A percentile compares a stretch with the other conserved stretches of the same genome.
Conservation (phyloP, 2,113 vertebrate genomes). For the Potamarius usumacintae region DNA sequence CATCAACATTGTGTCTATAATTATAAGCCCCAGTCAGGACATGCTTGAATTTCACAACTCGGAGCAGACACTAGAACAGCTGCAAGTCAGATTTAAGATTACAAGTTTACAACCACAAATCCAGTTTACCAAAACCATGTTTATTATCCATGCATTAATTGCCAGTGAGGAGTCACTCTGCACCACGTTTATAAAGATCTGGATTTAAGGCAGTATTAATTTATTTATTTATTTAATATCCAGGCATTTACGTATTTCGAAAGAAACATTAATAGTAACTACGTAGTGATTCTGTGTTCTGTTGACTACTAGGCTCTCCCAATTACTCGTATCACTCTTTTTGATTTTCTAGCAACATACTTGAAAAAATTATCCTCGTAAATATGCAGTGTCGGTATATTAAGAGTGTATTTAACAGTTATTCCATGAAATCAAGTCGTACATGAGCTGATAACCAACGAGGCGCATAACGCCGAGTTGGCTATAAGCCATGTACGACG, state of each 20-base stretch:
- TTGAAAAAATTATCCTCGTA: not conserved
- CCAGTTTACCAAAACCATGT: not conserved
- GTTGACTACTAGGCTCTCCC: not conserved
- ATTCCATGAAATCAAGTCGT: too few relatives aligned
- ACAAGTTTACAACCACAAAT: not conserved
- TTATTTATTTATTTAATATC: not conserved
- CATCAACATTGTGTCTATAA: slow-evolving; percentile 13
- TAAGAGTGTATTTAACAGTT: not conserved
- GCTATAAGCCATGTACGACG: too few relatives aligned
- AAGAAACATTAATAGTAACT: not conserved
- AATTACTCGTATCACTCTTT: not conserved
- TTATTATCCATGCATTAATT: not conserved
- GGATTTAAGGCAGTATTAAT: not conserved
- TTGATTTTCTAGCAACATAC: not conserved
- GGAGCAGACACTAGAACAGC: not conserved
- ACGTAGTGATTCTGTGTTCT: not conserved
- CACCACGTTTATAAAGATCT: not conserved
- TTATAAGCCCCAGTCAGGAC: slow-evolving; percentile 18
- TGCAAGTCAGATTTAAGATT: not conserved
- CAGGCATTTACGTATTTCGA: not conserved
- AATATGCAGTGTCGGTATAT: not conserved
- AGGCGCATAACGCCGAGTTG: too few relatives aligned
- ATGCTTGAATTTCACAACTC: not conserved
- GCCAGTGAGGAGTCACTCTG: not conserved
- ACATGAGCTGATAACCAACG: too few relatives aligned